phyloP scores from a whole-genome alignment of 2,113 vertebrate species.

The Oxyruncus cristatus region DNA sequence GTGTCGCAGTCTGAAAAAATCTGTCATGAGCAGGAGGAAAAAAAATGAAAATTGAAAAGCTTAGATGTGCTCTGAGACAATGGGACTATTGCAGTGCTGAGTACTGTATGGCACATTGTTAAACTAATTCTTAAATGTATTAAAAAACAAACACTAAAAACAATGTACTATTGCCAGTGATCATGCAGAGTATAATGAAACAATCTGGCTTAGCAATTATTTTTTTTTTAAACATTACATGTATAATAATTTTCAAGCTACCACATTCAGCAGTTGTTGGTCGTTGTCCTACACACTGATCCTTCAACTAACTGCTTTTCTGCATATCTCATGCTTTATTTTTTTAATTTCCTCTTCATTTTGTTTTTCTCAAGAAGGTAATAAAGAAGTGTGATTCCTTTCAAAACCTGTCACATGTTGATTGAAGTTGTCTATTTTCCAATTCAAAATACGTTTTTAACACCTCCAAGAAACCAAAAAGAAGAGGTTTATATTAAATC shows the following conservation, averaged over 20 bases:
- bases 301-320: neutral
- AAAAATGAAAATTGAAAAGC: constrained; percentile 4
- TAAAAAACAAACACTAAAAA: neutral
- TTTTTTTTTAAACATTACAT: neutral
- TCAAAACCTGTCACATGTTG: constrained; percentile 10
- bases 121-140: neutral
- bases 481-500: neutral
- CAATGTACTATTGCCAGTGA: neutral
- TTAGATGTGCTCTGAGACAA: neutral
- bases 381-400: neutral
- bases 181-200: neutral
- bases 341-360: neutral
- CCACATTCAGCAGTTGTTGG: neutral
- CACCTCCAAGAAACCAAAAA: neutral
- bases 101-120: neutral
- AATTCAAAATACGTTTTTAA: constrained; percentile 15
- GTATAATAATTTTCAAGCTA: neutral
- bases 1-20: neutral
- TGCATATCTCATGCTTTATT: neutral
- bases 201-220: neutral
- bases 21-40: neutral
- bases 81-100: neutral
- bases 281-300: neutral
- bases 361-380: neutral
- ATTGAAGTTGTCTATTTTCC: constrained; percentile 28